Evolutionary conservation across 2,113 vertebrate species (phyloP), one percentile per base, ranked within the genome.

Genomic region (Zosterops hypoxanthus): DNA sequence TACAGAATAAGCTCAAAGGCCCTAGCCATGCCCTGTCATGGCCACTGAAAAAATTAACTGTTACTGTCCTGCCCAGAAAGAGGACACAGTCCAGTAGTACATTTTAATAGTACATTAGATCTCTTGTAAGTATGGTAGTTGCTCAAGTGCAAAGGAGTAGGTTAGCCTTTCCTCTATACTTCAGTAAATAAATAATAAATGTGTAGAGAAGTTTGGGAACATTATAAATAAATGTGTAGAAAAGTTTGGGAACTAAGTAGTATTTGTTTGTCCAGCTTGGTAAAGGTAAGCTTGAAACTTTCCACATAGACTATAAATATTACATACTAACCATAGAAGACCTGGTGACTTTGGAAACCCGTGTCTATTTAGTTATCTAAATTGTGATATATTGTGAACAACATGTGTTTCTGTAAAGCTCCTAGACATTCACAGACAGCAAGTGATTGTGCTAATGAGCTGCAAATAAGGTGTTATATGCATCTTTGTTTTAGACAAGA

Each of bases 301-400:
- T 36, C 18, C 5, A 46, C 0, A 0, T 36, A 28, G 20, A 41
- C 24, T 9, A 12, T 20, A 52, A 31, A 15, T 63, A 41, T 22
- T 25, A 17, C 41, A 33, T 33, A 24, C 12, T 57, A 56, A 56
- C 49, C 0, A 1, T 57, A n/a, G 63, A 69, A 36, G 7, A 81
- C 29, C 7, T 61, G 46, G 7, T 69, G 34, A 88, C 34, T 68
- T 68, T 5, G 70, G 64, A 68, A 61, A 56, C 1, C 8, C 4
- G 5, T 47, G 13, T 47, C 29, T 73, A 2, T 14, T 59, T 88
- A 17, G 31, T 69, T 52, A 33, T 29, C 20, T 52, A 15, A 59
- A 55, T 61, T 69, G 12, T 64, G 33, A 17, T 78, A 24, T 11
- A 2, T 29, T 75, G 5, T 24, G 29, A 81, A 61, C 4, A 17